These are phyloP conservation scores for Brachionus plicatilis DNA, from an alignment of 1,140 invertebrate genomes.

Conservation along the genomic window DNA sequence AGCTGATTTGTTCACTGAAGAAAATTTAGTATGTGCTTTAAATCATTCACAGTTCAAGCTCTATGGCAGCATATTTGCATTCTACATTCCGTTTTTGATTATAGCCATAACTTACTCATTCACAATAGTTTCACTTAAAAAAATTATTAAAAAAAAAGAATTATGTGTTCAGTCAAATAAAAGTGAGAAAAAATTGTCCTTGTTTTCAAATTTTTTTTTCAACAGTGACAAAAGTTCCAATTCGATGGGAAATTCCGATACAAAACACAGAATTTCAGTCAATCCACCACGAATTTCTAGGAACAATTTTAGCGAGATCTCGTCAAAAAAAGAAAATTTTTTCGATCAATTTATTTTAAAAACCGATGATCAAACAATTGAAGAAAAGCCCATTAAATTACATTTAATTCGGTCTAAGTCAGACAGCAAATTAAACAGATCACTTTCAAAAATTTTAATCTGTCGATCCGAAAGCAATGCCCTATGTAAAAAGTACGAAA, in stretches of 20 bases:
- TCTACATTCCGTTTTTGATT: conserved; percentile 86
- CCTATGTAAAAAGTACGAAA: background rate
- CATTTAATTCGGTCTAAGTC: background rate
- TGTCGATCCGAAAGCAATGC: background rate
- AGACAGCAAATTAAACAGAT: background rate
- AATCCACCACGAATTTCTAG: background rate
- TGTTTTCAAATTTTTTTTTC: background rate
- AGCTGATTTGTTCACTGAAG: conserved; percentile 50
- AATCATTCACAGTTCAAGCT: conserved; percentile 76
- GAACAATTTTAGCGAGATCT: background rate
- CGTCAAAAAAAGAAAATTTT: background rate
- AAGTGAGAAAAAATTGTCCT: background rate
- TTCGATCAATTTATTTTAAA: background rate
- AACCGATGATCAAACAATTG: background rate
- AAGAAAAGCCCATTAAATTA: background rate
- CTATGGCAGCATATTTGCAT: conserved; percentile 84
- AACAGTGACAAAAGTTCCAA: background rate
- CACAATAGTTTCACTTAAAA: conserved; percentile 65
- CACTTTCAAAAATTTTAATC: background rate
- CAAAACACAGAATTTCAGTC: background rate
- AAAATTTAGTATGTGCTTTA: conserved; percentile 64
- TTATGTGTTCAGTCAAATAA: background rate
- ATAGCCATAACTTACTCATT: conserved; percentile 88
- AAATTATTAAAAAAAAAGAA: conserved; percentile 35
- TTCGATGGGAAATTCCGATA: background rate